Evolutionary conservation across 2,888 invertebrate genomes (phyloP).

Genomic region (Orgyia antiqua): DNA sequence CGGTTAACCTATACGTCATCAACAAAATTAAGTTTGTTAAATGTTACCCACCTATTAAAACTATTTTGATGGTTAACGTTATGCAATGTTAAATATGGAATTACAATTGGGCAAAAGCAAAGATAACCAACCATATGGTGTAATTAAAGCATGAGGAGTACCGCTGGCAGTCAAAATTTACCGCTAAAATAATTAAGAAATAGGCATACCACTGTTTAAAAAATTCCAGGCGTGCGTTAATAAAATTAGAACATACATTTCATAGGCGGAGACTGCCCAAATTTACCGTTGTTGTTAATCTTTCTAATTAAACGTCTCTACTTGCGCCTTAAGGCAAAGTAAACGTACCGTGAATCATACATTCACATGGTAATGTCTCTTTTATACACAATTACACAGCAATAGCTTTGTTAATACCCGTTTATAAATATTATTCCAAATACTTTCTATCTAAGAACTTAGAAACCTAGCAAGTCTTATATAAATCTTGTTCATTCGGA

Average conservation of each 20-base stretch:
- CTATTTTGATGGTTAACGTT: no score
- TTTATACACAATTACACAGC: constrained; percentile 24
- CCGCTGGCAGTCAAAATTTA: neutral
- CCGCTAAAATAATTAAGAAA: constrained; percentile 4
- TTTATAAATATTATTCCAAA: constrained; percentile 17
- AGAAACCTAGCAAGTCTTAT: constrained; percentile 18
- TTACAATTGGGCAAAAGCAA: constrained; percentile 3
- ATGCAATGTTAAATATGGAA: no score
- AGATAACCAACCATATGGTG: no score
- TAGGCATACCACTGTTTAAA: constrained; percentile 11
- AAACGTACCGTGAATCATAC: constrained; percentile 19
- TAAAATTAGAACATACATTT: constrained; percentile 24
- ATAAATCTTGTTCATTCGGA: constrained; percentile 11
- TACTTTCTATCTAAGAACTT: constrained; percentile 29
- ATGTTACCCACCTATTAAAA: no score
- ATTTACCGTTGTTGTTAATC: constrained; percentile 28
- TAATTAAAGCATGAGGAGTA: neutral
- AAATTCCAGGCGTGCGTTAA: constrained; percentile 14
- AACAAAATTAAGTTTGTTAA: no score
- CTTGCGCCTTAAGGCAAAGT: constrained; percentile 18
- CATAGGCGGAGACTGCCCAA: constrained; percentile 18
- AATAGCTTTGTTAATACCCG: constrained; percentile 15
- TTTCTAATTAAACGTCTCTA: constrained; percentile 35
- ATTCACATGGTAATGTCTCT: constrained; percentile 24
- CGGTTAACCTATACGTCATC: no score